Base-by-base conservation (phyloP, 1,140 invertebrate genomes). In the Cyclargus thomasi region DNA sequence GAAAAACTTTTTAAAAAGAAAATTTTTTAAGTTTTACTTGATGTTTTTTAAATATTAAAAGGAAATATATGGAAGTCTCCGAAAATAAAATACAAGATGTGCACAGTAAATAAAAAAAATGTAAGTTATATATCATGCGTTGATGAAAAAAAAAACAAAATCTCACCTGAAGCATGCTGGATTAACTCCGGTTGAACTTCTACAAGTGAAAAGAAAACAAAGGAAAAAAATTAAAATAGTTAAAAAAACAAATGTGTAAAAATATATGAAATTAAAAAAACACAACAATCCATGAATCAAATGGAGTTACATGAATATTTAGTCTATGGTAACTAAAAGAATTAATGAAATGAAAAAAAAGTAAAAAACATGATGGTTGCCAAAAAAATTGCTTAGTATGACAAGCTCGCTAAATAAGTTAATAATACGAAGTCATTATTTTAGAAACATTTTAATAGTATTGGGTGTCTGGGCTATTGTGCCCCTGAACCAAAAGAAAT, bases 161-260 rank as follows among this genome's bases (percentile, higher is more conserved):
- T 64, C 70, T 77, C 80, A 86, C 85, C 79, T 80, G 82, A 84
- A 63, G 83, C 82, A 53, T 74, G 72, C 67, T 83, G 79, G 66
- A 88, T 86, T 69, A 70, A 73, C 73, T 81, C 68, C 36, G 81
- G 72, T 71, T 78, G 74, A 36, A 71, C 64, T 78, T 81, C 79
- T 85, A 84, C 72, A 81, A 79, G 69, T 62, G 66, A 72, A 78
- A 70, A 74, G 67, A 67, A 70, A 67, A 72, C 68, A 68, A 73
- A 77, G 65, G 71, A 72, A 68, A 71, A 76, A 75, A 65, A 73
- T 69, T 73, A 82, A 74, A 65, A 62, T 70, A 71, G 11, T 18
- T 5, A 65, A 68, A 35, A 63, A 67, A 70, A 14, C 62, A 70
- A 67, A 64, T 63, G n/a, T 63, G 11, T 1, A 64, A 53, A 64